Base-by-base conservation (phyloP, 1,140 invertebrate species). In the Drosophila lacteicornis region DNA sequence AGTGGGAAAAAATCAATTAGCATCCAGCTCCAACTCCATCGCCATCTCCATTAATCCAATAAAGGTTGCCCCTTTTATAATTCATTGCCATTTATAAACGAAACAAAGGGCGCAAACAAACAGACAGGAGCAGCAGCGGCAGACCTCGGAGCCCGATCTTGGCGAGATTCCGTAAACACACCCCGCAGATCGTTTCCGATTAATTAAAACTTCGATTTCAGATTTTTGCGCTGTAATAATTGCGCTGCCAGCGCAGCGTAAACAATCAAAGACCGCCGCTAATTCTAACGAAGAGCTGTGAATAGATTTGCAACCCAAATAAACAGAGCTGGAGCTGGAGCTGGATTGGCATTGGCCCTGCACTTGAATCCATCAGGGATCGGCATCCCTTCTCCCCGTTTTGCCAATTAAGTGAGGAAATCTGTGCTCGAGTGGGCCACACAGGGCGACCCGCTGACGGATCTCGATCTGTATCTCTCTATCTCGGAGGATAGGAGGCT, bases 281-380 rank as follows among this genome's bases (percentile, higher is more conserved):
- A 62, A 80, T 84, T 87, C 81, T 90, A 87, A 90, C 71, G 81
- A 59, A 88, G 62, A 79, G 71, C 84, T 84, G 80, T 88, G 71
- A 90, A 88, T 87, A 81, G 84, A 87, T 87, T 87, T 68, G 85
- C 84, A 88, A 84, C 80, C 88, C 65, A 87, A 87, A 87, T 87
- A 87, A 87, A 88, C 84, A 87, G 17, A 38, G 45, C 6, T 38
- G 57, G 19, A 43, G 47, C 5, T 27, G n/a, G n/a, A n/a, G 27
- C 5, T 30, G 17, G 55, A 68, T 77, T 77, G 56, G 75, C 75
- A 77, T 74, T 74, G 59, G 45, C 51, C 60, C 58, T 75, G 75
- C 65, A 87, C 80, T 86, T 87, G 80, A 88, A 83, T 80, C 77
- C 76, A 77, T 82, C 83, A 82, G 80, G 57, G 62, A 62, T 49